Base-by-base conservation (phyloP, 1,140 invertebrate species). In the Paracyclopina nana region DNA sequence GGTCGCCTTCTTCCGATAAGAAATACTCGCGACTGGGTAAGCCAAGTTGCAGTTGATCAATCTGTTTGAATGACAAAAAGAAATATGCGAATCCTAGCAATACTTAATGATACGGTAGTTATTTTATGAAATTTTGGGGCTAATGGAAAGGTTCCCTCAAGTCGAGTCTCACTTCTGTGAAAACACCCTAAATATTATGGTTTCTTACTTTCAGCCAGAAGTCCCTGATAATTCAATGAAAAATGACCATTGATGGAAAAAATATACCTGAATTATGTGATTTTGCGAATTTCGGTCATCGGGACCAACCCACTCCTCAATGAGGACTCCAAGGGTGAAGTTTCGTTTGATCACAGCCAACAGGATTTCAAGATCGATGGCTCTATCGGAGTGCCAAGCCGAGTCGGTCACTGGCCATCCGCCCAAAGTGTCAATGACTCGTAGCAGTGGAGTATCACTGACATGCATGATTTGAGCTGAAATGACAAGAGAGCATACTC, bases 251-350 rank as follows among this genome's bases (percentile, higher is more conserved):
- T n/a, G n/a, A n/a, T n/a, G n/a, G n/a, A n/a, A n/a, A n/a, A n/a
- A n/a, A n/a, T n/a, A n/a, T n/a, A 82, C 80, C 75, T 85, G 82
- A 57, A 87, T 72, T 60, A 87, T 82, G 69, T 86, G 82, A 54
- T 73, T 71, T 22, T 78, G 79, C 57, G 79, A 82, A 63, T 84
- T 82, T 63, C 80, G 82, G 62, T 85, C 81, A 58, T 85, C 81
- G 0, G 81, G 80, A 1, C 80, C 80, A 46, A 85, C 77, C 74
- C 80, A 83, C 46, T 79, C 74, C 57, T 83, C 80, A 25, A 83
- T 65, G 11, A 83, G 63, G 29, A 80, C 72, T 6, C 77, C 78
- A 58, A 80, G 76, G 61, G 81, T 81, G 58, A 76, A 79, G 50
- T 76, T 70, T 0, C 76, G 71, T 0, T 80, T 65, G 9, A 85